Evolutionary conservation across 2,888 invertebrate genomes (phyloP).

Genomic region (Hecatera dysodea): DNA sequence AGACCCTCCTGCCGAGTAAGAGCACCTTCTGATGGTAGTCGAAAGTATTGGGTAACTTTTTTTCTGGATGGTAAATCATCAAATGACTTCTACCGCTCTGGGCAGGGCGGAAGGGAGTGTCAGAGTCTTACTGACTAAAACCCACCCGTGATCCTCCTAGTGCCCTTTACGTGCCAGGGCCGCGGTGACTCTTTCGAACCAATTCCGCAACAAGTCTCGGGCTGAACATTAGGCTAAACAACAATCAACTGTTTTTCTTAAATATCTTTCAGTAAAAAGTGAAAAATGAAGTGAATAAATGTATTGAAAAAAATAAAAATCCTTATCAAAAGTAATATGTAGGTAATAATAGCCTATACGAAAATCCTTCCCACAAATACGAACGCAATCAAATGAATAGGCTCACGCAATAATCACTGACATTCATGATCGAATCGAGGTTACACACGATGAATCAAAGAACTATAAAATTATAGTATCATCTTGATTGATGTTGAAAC

Average conservation of each 20-base stretch:
- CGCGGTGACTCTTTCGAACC: too few relatives aligned
- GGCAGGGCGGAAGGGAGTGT: too few relatives aligned
- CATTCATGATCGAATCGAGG: slow-evolving; percentile 31
- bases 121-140: too few relatives aligned
- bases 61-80: too few relatives aligned
- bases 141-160: too few relatives aligned
- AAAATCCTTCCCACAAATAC: slow-evolving; percentile 27
- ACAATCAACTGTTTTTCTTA: too few relatives aligned
- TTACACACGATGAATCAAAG: slow-evolving; percentile 13
- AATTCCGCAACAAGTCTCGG: too few relatives aligned
- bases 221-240: neutral
- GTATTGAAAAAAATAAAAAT: neutral
- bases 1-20: neutral
- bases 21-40: neutral
- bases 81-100: too few relatives aligned
- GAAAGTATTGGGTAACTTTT: too few relatives aligned
- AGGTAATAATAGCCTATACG: slow-evolving; percentile 17
- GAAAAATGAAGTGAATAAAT: slow-evolving; percentile 22
- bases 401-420: slow-evolving; percentile 12
- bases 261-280: neutral
- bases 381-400: slow-evolving; percentile 15
- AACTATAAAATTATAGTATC: slow-evolving; percentile 11
- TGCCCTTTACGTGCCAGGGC: too few relatives aligned
- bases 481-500: slow-evolving; percentile 15
- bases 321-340: slow-evolving; percentile 21